Base-by-base conservation (phyloP, 2,888 invertebrate genomes). In the Esperia sulphurella region DNA sequence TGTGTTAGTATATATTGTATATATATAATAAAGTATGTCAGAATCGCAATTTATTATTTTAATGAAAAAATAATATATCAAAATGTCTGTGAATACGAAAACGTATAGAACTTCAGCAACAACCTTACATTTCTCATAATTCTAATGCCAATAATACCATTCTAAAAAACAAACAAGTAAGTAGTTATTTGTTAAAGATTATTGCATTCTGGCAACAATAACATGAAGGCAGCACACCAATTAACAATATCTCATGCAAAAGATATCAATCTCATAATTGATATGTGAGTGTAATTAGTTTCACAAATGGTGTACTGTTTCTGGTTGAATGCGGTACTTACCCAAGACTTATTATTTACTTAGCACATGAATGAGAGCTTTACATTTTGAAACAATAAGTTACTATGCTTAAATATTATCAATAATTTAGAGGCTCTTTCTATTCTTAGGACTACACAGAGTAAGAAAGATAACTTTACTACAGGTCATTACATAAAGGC, bases 401-500 rank as follows among this genome's bases (percentile, higher is more conserved):
- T 64, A 65, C 62, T 57, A 14, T 48, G 40, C 42, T 58, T 59
- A 51, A 55, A 58, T 61, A 62, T 61, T 65, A 58, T 66, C 65
- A 67, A 69, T 66, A 69, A 69, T 69, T 65, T 68, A 62, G 61
- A 52, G 56, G 58, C 54, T 61, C 57, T 61, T 48, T 51, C 61
- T 57, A 60, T 48, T 51, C 57, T 62, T 61, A 60, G 48, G 46
- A 55, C 54, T 59, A 64, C 46, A 68, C 61, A 71, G 66, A 68
- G 71, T 64, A 59, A 69, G 67, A 71, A 65, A 67, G 52, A 42
- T 53, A 54, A 53, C 50, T 49, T 73, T 60, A 62, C 68, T 71
- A 75, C 57, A 59, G 67, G 65, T 71, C 71, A 68, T 63, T 71
- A 72, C 60, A 67, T 65, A 72, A 81, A 81, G 81, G 82, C 84